Evolutionary conservation across 2,113 vertebrate species (phyloP).

Genomic region (Peromyscus californicus): DNA sequence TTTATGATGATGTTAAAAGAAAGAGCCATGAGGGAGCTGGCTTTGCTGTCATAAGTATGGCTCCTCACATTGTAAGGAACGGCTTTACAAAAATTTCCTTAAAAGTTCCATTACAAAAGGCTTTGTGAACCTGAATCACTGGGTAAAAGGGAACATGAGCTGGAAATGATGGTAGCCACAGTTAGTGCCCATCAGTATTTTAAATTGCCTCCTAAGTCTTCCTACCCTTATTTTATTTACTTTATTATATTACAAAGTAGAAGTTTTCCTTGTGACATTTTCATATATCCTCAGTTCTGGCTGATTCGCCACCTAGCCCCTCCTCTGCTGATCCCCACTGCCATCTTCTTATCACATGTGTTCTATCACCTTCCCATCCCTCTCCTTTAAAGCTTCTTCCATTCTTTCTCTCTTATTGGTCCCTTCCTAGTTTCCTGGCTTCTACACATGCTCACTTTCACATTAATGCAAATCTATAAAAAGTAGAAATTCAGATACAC

Average conservation of each 20-base stretch:
- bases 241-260: not conserved
- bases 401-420: no score
- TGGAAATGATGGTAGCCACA: not conserved
- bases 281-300: not conserved
- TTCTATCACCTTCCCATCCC: not conserved
- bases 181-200: not conserved
- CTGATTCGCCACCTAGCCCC: no score
- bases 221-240: not conserved
- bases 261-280: not conserved
- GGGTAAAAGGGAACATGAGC: slow-evolving; percentile 20
- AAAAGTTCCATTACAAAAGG: not conserved
- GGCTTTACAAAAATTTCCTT: not conserved
- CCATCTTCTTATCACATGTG: not conserved
- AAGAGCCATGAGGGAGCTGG: not conserved
- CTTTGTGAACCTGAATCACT: not conserved
- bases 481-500: no score
- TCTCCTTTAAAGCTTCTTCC: not conserved
- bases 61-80: not conserved
- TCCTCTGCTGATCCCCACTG: not conserved
- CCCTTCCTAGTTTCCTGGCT: not conserved
- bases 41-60: not conserved
- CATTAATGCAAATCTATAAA: not conserved
- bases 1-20: not conserved
- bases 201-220: not conserved
- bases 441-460: not conserved